Evolutionary conservation across 2,797 vertebrate species (phyloP), one percentile per base, ranked within the genome.

Genomic region (Uromys caudimaculatus): DNA sequence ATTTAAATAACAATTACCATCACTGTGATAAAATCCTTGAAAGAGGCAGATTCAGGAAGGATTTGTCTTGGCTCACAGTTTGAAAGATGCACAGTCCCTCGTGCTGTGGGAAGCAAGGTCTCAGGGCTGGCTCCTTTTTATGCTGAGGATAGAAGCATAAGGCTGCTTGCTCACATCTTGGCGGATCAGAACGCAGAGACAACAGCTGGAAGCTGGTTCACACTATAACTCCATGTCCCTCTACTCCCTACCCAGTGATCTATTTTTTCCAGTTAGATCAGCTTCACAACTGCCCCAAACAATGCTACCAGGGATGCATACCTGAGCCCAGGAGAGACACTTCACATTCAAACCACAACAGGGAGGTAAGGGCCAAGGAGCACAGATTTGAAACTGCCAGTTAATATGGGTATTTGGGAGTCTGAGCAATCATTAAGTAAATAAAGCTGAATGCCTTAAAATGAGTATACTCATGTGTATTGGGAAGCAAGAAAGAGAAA

Each of bases 401-500:
- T 38, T 88, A n/a, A 69, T 29, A 27, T 11, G 47, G 41, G 17
- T 17, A 23, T 9, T 38, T 14, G 79, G 60, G 73, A 50, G 47
- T 29, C n/a, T 71, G 27, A 56, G 32, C 38, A 78, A 41, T 78
- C 69, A 67, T 82, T 87, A 81, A 84, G n/a, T 87, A 83, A 95
- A 54, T 29, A 38, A 86, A 50, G 60, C 12, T 69, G 50, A 58
- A 76, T 38, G 75, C 6, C 91, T 73, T 24, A 54, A 82, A 85
- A 38, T 86, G 47, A 62, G 16, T 41, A 84, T 64, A 41, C 29
- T 13, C 83, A 44, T 84, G 92, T 96, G 71, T 76, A 89, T 89
- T 93, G 85, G 82, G 73, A 75, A 87, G 90, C 6, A 13, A 50
- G 19, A 4, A 79, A 32, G 11, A 24, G 52, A 10, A 38, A 35